Evolutionary conservation across 2,113 vertebrate genomes (phyloP), one percentile per base, ranked within the genome.

Genomic region (Melanotaenia duboulayi): DNA sequence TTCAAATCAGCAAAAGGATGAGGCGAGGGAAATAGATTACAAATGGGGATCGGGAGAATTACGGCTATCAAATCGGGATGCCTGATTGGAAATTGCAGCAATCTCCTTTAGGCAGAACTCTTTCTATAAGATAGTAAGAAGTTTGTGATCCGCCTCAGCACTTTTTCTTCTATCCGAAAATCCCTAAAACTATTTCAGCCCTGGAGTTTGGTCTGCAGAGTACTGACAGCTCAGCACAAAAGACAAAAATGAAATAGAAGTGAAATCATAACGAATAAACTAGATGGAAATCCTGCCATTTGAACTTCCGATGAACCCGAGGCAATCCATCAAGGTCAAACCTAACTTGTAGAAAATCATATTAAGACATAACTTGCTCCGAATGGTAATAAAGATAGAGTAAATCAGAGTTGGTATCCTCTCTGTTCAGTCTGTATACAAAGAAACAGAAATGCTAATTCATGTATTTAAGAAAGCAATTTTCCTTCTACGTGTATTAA

Each of bases 11-110:
- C 69, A 68, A 65, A 86, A 87, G 56, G 71, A 88, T 56, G 85
- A 89, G 81, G 83, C n/a, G 35, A 78, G 72, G 76, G 71, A 87
- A 86, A 87, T 72, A 83, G 80, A 78, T 80, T 74, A 80, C 48
- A 81, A 81, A 78, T 22, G 16, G 74, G 71, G 82, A 83, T 81
- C 63, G 37, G 59, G 52, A 57, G 39, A 46, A 77, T 62, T 79
- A 66, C 80, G 46, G 81, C 76, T 79, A 82, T 87, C 82, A 75
- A 70, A 63, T 71, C 23, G 28, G 39, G 65, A 70, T 13, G 79
- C 63, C 81, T 89, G 88, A 91, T 89, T 86, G 86, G 81, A 90
- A 85, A 90, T 90, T 82, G 71, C 70, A 90, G 80, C 82, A 86
- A 83, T 90, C 83, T 87, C 66, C 65, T 82, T 66, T 71, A 44